Percentiles rank a stretch among this genome's conserved stretches.
These are phyloP conservation scores for Listrodromus nycthemerus DNA, from an alignment of 2,888 invertebrate genomes.

Conservation along the genomic window DNA sequence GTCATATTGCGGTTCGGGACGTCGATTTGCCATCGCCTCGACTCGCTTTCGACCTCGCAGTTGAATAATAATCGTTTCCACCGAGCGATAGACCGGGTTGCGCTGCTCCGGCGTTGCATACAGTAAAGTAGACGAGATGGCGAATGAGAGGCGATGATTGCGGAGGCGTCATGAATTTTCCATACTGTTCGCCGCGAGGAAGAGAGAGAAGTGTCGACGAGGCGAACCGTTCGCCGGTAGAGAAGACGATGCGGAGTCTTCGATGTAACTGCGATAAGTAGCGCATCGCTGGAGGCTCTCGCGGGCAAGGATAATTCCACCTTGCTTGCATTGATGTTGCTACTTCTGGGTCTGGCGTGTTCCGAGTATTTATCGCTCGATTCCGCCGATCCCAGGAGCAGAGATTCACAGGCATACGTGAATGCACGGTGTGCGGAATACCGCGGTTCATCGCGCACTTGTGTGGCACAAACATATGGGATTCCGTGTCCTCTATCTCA, in stretches of 20 bases:
- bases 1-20: slow-evolving; percentile 13
- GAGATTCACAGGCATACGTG: slow-evolving; percentile 12
- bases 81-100: slow-evolving; percentile 21
- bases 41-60: slow-evolving; percentile 11
- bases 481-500: slow-evolving; percentile 26
- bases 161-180: slow-evolving; percentile 64
- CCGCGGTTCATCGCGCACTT: background rate
- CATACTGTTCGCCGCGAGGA: slow-evolving; percentile 13
- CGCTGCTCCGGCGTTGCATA: slow-evolving; percentile 19
- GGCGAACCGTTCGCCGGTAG: slow-evolving; percentile 43
- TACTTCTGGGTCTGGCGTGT: slow-evolving; percentile 55
- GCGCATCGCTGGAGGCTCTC: slow-evolving; percentile 51
- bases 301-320: slow-evolving; percentile 59
- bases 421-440: background rate
- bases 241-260: slow-evolving; percentile 43
- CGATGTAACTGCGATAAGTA: slow-evolving; percentile 66
- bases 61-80: slow-evolving; percentile 49
- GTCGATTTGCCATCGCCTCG: slow-evolving; percentile 46
- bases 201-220: slow-evolving; percentile 50
- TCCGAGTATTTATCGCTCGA: slow-evolving; percentile 64
- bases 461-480: background rate
- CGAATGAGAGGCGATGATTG: slow-evolving; percentile 63
- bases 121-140: slow-evolving; percentile 37
- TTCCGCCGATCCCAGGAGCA: slow-evolving; percentile 49
- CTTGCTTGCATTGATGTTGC: slow-evolving; percentile 44